Percentiles rank a stretch among this genome's conserved stretches.
Evolutionary conservation across 2,797 vertebrate species (phyloP).

Genomic region (Sebastes vulpes): DNA sequence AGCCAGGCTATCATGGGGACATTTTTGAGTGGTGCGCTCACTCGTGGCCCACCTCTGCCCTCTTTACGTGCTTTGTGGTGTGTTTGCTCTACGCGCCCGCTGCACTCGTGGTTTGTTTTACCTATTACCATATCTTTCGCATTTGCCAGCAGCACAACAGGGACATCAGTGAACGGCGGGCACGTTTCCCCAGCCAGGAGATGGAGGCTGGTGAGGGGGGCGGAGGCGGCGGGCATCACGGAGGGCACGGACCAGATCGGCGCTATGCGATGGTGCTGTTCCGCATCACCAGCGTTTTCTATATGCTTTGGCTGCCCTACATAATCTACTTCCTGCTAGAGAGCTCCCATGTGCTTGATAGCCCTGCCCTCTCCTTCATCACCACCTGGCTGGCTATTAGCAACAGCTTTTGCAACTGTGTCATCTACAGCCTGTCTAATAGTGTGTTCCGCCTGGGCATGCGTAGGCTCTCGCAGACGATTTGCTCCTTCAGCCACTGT

Average conservation of each 20-base stretch:
- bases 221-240: conserved; percentile 79
- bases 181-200: conserved; percentile 95
- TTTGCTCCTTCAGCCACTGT: conserved; percentile 91
- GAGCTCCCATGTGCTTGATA: conserved; percentile 95
- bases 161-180: conserved; percentile 95
- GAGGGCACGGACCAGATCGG: conserved; percentile 93
- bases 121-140: conserved; percentile 98
- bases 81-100: conserved; percentile 97
- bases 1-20: conserved; percentile 99
- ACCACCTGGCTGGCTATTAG: conserved; percentile 99
- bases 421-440: conserved; percentile 99
- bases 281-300: conserved; percentile 98
- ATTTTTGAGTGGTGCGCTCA: conserved; percentile 99
- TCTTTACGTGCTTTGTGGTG: conserved; percentile 97
- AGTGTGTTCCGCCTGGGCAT: conserved; percentile 98
- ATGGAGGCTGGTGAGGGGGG: conserved; percentile 90
- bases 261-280: conserved; percentile 98
- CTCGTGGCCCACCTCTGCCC: conserved; percentile 96
- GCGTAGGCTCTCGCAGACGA: conserved; percentile 94
- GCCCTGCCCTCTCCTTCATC: conserved; percentile 94
- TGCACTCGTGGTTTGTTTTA: conserved; percentile 97
- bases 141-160: conserved; percentile 99
- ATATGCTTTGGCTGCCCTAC: conserved; percentile 98
- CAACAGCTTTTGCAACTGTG: conserved; percentile 99
- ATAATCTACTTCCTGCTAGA: conserved; percentile 98